Evolutionary conservation across 2,113 vertebrate species (phyloP).

Genomic region (Leptobrachium leishanense): DNA sequence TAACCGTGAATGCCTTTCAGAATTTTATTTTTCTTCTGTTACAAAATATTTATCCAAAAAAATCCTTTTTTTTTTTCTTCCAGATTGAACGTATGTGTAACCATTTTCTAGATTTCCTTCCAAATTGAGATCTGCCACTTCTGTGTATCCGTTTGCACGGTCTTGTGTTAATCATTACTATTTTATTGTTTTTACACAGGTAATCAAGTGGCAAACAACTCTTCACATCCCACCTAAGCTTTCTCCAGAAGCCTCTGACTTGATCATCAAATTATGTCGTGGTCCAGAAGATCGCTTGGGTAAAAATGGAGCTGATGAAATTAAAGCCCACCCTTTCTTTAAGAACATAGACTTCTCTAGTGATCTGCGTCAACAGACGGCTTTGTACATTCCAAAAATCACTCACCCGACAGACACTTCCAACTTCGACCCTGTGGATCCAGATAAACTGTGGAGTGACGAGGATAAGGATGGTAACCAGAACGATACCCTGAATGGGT

Average conservation of each 20-base stretch:
- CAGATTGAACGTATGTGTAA: too few relatives aligned
- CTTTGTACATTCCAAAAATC: constrained; percentile 93
- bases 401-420: constrained; percentile 93
- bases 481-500: constrained; percentile 87
- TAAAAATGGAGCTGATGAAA: constrained; percentile 91
- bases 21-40: too few relatives aligned
- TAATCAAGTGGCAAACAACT: constrained; percentile 94
- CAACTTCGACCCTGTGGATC: constrained; percentile 97
- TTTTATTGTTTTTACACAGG: constrained; percentile 69
- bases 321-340: constrained; percentile 95
- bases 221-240: constrained; percentile 91
- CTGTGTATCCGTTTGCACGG: too few relatives aligned
- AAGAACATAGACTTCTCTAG: constrained; percentile 89
- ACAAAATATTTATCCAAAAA: too few relatives aligned
- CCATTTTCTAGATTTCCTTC: too few relatives aligned
- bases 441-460: constrained; percentile 92
- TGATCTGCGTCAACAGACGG: constrained; percentile 85
- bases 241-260: constrained; percentile 89
- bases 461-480: constrained; percentile 79
- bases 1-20: too few relatives aligned
- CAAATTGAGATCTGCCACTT: too few relatives aligned
- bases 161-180: too few relatives aligned
- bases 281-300: constrained; percentile 93
- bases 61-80: too few relatives aligned
- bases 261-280: constrained; percentile 91